These are phyloP conservation scores for Bombus pyrosoma DNA, from an alignment of 1,140 invertebrate genomes.

Conservation along the genomic window DNA sequence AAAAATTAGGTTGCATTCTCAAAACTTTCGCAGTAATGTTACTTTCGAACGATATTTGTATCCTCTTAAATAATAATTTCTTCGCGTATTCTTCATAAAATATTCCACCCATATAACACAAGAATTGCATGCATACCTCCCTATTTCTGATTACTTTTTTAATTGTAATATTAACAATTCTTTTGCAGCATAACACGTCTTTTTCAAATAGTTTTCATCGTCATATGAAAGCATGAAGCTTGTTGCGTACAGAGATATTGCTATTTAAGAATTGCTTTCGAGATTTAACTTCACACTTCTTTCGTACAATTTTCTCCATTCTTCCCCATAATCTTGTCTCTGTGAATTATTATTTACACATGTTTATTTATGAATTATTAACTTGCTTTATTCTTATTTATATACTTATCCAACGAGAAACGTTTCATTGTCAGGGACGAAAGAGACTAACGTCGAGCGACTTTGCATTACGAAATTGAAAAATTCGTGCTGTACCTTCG, in stretches of 20 bases:
- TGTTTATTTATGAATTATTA: neutral
- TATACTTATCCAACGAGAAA: slow-evolving; percentile 12
- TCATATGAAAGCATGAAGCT: neutral
- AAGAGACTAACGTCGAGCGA: slow-evolving; percentile 4
- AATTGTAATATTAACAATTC: neutral
- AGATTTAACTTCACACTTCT: neutral
- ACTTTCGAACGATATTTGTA: neutral
- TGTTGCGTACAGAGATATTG: neutral
- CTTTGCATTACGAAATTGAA: slow-evolving; percentile 22
- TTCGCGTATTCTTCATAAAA: neutral
- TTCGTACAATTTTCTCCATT: neutral
- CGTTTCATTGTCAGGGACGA: no score
- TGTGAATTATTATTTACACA: neutral
- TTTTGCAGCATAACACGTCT: neutral
- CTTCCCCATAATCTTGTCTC: neutral
- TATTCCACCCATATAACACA: no score
- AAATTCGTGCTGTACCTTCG: slow-evolving; percentile 20
- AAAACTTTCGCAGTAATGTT: neutral
- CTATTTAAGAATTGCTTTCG: neutral
- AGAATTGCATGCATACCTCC: neutral
- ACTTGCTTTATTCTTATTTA: neutral
- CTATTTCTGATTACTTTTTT: neutral
- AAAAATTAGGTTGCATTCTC: neutral
- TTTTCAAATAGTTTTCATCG: neutral
- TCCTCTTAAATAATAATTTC: neutral